Conservation (phyloP, 2,888 invertebrate genomes). For the Xiphydria camelus region DNA sequence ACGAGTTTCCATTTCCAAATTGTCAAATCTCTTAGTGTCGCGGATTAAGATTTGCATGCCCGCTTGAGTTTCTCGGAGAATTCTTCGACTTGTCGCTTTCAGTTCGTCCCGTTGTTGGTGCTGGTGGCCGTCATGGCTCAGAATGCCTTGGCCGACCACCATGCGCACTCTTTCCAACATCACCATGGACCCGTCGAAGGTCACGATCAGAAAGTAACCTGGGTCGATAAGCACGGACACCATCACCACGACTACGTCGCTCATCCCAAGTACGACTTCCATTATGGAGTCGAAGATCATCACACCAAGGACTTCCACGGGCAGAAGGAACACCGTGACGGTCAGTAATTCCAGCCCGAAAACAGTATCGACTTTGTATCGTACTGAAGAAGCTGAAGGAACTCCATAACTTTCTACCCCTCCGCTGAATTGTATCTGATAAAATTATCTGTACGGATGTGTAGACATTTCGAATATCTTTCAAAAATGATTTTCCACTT, state of each 20-base stretch:
- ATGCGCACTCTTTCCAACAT: slow-evolving; percentile 27
- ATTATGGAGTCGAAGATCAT: slow-evolving; percentile 26
- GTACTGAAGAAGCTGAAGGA: not conserved
- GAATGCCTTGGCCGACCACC: slow-evolving; percentile 6
- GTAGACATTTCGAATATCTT: not conserved
- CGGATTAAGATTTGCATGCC: no score
- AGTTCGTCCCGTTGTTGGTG: slow-evolving; percentile 11
- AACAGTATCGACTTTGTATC: not conserved
- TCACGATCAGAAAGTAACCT: slow-evolving; percentile 21
- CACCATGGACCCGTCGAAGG: slow-evolving; percentile 27
- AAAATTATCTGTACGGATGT: no score
- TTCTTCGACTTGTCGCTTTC: slow-evolving; percentile 1
- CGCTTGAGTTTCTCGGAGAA: no score
- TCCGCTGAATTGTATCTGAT: no score
- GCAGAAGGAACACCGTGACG: slow-evolving; percentile 25
- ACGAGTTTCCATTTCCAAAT: no score
- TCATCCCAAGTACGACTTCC: slow-evolving; percentile 26
- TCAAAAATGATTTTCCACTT: not conserved
- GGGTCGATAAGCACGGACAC: slow-evolving; percentile 29
- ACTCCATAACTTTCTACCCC: no score
- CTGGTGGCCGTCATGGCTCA: slow-evolving; percentile 6
- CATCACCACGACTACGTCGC: slow-evolving; percentile 29
- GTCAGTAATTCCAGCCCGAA: slow-evolving; percentile 6
- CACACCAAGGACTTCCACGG: slow-evolving; percentile 29
- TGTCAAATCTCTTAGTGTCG: no score